Evolutionary conservation across 2,888 invertebrate genomes (phyloP), one percentile per base, ranked within the genome.

Genomic region (Philereme transversata): DNA sequence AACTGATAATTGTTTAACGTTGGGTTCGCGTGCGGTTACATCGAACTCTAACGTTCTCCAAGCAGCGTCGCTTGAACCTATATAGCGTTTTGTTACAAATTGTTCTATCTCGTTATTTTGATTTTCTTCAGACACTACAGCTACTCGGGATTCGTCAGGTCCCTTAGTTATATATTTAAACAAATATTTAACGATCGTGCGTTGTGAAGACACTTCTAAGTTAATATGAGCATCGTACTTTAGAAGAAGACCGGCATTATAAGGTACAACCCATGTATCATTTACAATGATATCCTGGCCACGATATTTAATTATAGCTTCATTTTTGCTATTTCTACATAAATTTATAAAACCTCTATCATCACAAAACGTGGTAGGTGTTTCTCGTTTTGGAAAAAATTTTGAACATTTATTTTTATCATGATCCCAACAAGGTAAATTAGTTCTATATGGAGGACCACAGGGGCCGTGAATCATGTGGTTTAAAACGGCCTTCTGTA

Each of bases 111-210:
- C 57, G 34, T 57, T 22, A 40, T 45, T 33, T 4, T 5, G 2
- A 40, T 46, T 6, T 40, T 47, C 54, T 4, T 52, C 44, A 11
- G 44, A 7, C 1, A 46, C 41, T 4, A 60, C 22, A 9, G 61
- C 34, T 35, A 41, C 22, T 22, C 61, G 45, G 8, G 61, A 36
- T 9, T 61, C 56, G 22, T 56, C 56, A 9, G 45, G 40, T 9
- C 54, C 54, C n/a, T 54, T 54, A 7, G 40, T 54, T 6, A 60
- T 60, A 35, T 54, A 60, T 46, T 46, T 60, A 41, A 54, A 58
- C 5, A 53, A n/a, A 11, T 52, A 52, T 10, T 52, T 52, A 6
- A 45, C 9, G 0, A 53, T 10, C 0, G 43, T 59, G 5, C 49
- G 48, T 2, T 49, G 36, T 8, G 58, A 49, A 5, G 58, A 52